phyloP scores from a whole-genome alignment of 2,113 vertebrate genomes.

The Epinephelus moara region DNA sequence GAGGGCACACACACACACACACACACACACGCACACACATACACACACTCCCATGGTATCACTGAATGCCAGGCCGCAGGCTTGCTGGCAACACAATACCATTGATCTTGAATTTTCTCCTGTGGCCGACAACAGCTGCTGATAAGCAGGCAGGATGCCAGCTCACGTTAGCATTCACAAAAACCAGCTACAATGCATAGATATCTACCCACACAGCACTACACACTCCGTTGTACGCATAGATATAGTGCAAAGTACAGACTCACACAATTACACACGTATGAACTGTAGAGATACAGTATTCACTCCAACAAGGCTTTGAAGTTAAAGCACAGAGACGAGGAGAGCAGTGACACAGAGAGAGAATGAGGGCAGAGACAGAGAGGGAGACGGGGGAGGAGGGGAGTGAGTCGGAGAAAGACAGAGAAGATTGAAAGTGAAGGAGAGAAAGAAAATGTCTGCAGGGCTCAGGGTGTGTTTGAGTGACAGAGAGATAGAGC shows the following conservation, averaged over 20 bases:
- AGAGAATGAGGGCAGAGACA: slow-evolving; percentile 59
- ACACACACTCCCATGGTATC: slow-evolving; percentile 14
- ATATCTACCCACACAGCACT: not conserved
- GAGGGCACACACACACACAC: slow-evolving; percentile 15
- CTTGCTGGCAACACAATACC: slow-evolving; percentile 39
- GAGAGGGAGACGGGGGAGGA: slow-evolving; percentile 25
- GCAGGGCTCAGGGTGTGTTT: slow-evolving; percentile 58
- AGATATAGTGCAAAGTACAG: not conserved
- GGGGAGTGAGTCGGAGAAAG: slow-evolving; percentile 16
- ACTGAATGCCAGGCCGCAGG: slow-evolving; percentile 33
- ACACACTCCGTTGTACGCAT: not conserved
- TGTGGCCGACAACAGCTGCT: slow-evolving; percentile 25
- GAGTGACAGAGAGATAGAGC: slow-evolving; percentile 45
- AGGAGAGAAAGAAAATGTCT: slow-evolving; percentile 60
- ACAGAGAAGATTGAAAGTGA: slow-evolving; percentile 40
- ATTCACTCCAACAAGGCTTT: slow-evolving; percentile 43
- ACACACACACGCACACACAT: slow-evolving; percentile 15
- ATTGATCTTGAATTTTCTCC: slow-evolving; percentile 46
- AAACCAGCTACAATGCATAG: slow-evolving; percentile 11
- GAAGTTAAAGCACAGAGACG: slow-evolving; percentile 47
- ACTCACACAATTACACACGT: slow-evolving; percentile 24
- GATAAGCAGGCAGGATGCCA: slow-evolving; percentile 18
- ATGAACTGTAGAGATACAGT: slow-evolving; percentile 24
- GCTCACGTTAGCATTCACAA: not conserved
- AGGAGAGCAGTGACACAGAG: slow-evolving; percentile 40